A percentile compares a stretch with the other conserved stretches of the same genome.
Evolutionary conservation across 53 echinoderm and acorn worm species (phyloP).

Genomic region (Temnopleurus reevesii): DNA sequence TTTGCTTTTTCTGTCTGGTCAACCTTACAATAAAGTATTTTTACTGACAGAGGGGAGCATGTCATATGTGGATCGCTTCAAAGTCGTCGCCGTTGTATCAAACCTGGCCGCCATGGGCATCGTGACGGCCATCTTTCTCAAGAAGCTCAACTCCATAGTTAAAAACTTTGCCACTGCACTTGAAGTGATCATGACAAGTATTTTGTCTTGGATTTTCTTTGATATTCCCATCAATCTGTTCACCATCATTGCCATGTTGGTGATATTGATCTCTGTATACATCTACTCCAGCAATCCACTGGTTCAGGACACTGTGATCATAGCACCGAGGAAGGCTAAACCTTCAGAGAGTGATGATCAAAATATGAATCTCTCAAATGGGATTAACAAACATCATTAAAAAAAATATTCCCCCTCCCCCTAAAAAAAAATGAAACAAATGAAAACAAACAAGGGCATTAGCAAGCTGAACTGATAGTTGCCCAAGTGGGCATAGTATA

Average conservation of each 20-base stretch:
- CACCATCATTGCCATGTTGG: slow-evolving; percentile 64
- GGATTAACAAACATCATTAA: background rate
- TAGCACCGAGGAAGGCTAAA: background rate
- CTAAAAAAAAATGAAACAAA: too few species aligned
- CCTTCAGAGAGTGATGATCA: background rate
- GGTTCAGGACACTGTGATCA: background rate
- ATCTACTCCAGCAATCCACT: slow-evolving; percentile 77
- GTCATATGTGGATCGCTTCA: background rate
- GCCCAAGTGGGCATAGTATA: too few species aligned
- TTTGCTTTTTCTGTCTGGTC: slow-evolving; percentile 9
- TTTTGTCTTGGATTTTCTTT: slow-evolving; percentile 66
- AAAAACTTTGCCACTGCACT: slow-evolving; percentile 92
- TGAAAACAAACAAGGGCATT: too few species aligned
- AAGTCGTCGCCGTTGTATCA: slow-evolving; percentile 65
- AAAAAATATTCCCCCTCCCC: too few species aligned
- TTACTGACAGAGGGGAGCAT: background rate
- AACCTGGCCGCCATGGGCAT: slow-evolving; percentile 81
- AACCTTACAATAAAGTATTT: slow-evolving; percentile 8
- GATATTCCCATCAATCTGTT: slow-evolving; percentile 58
- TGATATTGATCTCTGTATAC: slow-evolving; percentile 66
- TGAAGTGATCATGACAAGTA: slow-evolving; percentile 70
- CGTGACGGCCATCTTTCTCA: slow-evolving; percentile 85
- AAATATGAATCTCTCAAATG: background rate
- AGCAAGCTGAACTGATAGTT: too few species aligned
- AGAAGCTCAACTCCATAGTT: slow-evolving; percentile 82